Conservation (phyloP, 2,888 invertebrate genomes). For the Rhingia campestris region DNA sequence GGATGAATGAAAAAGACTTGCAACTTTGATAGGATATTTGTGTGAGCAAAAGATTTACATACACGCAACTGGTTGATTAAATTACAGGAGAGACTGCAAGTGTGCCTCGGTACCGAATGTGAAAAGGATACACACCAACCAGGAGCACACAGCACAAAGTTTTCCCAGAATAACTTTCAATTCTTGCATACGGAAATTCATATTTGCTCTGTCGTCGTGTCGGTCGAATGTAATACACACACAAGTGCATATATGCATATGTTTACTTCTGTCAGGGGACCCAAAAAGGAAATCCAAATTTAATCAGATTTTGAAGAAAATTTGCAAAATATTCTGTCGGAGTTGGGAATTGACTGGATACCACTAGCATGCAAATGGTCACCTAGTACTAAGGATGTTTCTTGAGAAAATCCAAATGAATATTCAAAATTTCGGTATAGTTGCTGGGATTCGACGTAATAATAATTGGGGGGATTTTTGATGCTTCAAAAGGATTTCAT, state of each 20-base stretch:
- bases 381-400: neutral
- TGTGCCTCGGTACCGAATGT: neutral
- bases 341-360: slow-evolving; percentile 16
- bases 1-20: neutral
- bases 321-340: slow-evolving; percentile 19
- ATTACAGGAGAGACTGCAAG: slow-evolving; percentile 26
- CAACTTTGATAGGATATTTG: slow-evolving; percentile 25
- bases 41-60: slow-evolving; percentile 27
- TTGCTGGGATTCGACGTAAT: slow-evolving; percentile 1
- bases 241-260: neutral
- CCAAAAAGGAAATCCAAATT: slow-evolving; percentile 49
- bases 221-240: neutral
- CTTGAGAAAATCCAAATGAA: neutral
- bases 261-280: slow-evolving; percentile 15
- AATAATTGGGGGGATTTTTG: neutral
- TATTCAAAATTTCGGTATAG: neutral
- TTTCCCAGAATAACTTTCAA: slow-evolving; percentile 48
- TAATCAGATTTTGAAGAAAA: slow-evolving; percentile 54
- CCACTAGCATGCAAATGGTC: neutral
- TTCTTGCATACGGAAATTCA: slow-evolving; percentile 52
- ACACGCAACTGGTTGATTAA: slow-evolving; percentile 67
- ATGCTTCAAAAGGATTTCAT: neutral
- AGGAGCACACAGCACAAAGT: neutral
- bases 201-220: slow-evolving; percentile 9
- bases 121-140: slow-evolving; percentile 14